phyloP scores from a whole-genome alignment of 2,113 vertebrate genomes.

The Pelmatolapia mariae region DNA sequence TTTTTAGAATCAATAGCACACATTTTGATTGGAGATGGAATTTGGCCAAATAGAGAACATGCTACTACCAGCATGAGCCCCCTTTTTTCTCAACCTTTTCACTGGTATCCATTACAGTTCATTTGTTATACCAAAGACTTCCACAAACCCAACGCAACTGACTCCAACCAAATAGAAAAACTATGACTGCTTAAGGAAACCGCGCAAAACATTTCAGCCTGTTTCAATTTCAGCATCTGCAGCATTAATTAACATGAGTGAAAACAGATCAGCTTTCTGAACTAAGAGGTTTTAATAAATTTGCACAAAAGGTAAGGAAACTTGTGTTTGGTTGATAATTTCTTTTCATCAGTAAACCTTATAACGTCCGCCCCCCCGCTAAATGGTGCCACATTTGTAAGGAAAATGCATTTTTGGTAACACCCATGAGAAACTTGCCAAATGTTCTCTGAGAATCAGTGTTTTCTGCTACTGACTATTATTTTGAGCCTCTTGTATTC shows the following conservation, averaged over 20 bases:
- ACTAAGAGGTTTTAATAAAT: background rate
- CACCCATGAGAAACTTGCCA: background rate
- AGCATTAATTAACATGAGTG: slow-evolving; percentile 48
- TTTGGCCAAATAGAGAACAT: background rate
- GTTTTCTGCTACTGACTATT: background rate
- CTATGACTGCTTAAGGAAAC: slow-evolving; percentile 22
- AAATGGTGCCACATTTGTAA: background rate
- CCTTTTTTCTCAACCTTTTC: background rate
- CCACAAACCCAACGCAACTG: background rate
- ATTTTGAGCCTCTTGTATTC: background rate
- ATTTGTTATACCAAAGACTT: slow-evolving; percentile 37
- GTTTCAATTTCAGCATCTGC: slow-evolving; percentile 46
- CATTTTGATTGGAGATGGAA: background rate
- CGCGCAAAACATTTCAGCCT: slow-evolving; percentile 51
- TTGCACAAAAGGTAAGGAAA: background rate
- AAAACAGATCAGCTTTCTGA: background rate
- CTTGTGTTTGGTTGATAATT: background rate
- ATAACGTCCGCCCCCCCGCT: background rate
- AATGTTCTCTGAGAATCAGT: background rate
- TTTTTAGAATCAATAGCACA: background rate
- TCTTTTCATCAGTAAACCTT: background rate
- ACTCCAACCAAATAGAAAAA: slow-evolving; percentile 8
- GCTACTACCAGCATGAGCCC: background rate
- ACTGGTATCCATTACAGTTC: slow-evolving; percentile 20
- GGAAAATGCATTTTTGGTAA: background rate